Conservation (phyloP, 2,113 vertebrate species). For the Ictalurus furcatus region DNA sequence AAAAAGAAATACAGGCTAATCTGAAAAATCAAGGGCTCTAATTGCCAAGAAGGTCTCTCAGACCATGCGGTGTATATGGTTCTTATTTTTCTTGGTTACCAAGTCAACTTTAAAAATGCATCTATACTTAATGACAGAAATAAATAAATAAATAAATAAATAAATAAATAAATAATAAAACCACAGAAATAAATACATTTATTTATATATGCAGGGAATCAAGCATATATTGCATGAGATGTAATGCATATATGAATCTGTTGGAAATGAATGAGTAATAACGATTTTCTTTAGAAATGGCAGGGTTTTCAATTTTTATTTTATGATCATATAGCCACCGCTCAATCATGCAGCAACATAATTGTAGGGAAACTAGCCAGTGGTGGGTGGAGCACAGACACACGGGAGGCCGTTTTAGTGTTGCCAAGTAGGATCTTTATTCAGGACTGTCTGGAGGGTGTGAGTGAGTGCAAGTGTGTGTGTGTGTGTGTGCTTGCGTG, state of each 20-base stretch:
- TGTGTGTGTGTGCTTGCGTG: too few relatives aligned
- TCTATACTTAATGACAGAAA: not conserved
- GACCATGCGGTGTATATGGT: not conserved
- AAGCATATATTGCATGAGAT: not conserved
- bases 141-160: not conserved
- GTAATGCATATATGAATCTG: not conserved
- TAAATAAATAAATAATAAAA: not conserved
- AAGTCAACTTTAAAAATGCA: not conserved
- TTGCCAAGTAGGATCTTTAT: too few relatives aligned
- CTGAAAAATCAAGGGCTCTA: not conserved
- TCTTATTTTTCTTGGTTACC: not conserved
- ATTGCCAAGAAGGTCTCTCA: too few relatives aligned
- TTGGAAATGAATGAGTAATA: not conserved
- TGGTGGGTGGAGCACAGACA: too few relatives aligned
- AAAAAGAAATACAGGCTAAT: not conserved
- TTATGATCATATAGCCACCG: not conserved
- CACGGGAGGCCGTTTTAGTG: too few relatives aligned
- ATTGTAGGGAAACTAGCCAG: too few relatives aligned
- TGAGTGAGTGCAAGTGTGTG: too few relatives aligned
- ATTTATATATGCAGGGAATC: not conserved
- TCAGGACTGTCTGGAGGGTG: too few relatives aligned
- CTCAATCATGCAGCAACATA: not conserved
- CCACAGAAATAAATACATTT: not conserved
- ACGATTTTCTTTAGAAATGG: not conserved
- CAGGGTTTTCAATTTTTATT: not conserved